Evolutionary conservation across 2,113 vertebrate species (phyloP), one percentile per base, ranked within the genome.

Genomic region (Oriolus oriolus): DNA sequence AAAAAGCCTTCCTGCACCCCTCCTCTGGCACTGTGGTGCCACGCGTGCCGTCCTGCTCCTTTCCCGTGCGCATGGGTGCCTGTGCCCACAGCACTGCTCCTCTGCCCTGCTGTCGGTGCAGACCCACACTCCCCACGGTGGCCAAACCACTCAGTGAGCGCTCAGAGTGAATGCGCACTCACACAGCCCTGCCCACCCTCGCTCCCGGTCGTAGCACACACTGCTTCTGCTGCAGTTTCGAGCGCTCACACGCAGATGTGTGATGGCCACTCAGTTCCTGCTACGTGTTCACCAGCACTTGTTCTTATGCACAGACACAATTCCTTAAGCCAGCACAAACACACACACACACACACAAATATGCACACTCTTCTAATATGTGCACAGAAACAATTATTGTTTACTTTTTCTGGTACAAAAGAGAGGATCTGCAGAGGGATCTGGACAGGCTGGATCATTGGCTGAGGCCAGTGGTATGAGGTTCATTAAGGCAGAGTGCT

Each of bases 241-340:
- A 61, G 28, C 4, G 5, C 81, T 45, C 47, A 18, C 68, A 35
- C 0, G 0, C 42, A 27, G 61, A 45, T 2, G 3, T 4, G 2
- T 2, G 60, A 57, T 7, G 41, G 52, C 27, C 49, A 3, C 17
- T 39, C 10, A 0, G 35, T 5, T 33, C 66, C 28, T 18, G 52
- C 18, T 35, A 3, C 3, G 1, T 37, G 37, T 18, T 66, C 78
- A 33, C 50, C 26, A 26, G 64, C 56, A 3, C 57, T 87, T 54
- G 28, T 65, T 61, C 73, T 68, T 35, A 11, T 10, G 47, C 63
- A 44, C 2, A 3, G 4, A 33, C 44, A 50, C 39, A 42, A 9
- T 26, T n/a, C 33, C 56, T 50, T 61, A 37, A 60, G 33, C 30
- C 60, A 57, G 45, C 74, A 47, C 65, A 66, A 28, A 68, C 76